Evolutionary conservation across 2,113 vertebrate genomes (phyloP).

Genomic region (Apaloderma vittatum): DNA sequence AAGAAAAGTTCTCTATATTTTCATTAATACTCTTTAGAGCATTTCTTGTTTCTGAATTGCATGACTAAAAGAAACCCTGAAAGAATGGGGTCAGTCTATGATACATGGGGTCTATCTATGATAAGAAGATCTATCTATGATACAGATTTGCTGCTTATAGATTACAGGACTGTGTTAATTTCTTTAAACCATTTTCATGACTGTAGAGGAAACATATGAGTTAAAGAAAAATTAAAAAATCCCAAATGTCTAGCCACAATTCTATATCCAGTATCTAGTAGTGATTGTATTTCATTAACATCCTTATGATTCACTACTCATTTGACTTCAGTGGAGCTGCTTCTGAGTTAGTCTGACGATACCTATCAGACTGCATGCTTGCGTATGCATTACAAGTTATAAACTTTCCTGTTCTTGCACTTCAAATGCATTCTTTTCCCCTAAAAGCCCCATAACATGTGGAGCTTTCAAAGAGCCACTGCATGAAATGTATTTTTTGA

Average conservation of each 20-base stretch:
- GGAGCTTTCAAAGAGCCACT: neutral
- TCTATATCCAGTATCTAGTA: neutral
- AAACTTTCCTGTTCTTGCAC: neutral
- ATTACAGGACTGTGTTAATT: neutral
- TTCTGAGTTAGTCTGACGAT: neutral
- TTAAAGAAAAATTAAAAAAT: neutral
- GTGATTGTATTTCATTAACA: neutral
- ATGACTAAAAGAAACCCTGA: neutral
- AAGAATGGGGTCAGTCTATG: neutral
- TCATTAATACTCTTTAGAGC: neutral
- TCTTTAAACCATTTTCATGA: neutral
- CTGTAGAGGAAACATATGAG: neutral
- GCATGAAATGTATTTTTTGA: neutral
- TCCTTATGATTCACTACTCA: neutral
- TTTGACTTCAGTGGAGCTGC: neutral
- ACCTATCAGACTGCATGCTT: neutral
- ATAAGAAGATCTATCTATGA: neutral
- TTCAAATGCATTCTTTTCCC: neutral
- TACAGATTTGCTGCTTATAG: neutral
- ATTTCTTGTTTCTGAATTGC: neutral
- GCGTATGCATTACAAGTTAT: neutral
- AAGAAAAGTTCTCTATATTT: neutral
- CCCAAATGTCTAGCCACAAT: neutral
- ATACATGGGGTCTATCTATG: no score
- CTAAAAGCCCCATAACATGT: neutral